Conservation (phyloP, 2,113 vertebrate genomes). For the Hassar affinis region DNA sequence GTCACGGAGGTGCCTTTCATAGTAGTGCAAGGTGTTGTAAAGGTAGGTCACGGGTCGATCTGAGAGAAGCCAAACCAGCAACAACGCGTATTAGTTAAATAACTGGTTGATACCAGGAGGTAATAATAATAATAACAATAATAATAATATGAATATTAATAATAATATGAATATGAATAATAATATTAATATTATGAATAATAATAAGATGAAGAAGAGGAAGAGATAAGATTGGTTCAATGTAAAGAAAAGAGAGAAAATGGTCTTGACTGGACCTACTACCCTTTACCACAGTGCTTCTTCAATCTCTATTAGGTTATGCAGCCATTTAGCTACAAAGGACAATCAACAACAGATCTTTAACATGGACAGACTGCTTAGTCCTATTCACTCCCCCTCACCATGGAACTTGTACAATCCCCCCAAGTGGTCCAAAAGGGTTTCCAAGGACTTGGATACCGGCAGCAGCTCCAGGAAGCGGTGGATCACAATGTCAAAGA, state of each 20-base stretch:
- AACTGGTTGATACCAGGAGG: neutral
- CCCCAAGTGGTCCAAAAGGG: slow-evolving; percentile 91
- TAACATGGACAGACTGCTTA: neutral
- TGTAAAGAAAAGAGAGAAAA: neutral
- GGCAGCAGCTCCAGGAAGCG: slow-evolving; percentile 96
- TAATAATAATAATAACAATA: neutral
- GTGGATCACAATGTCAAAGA: slow-evolving; percentile 98
- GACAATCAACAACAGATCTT: no score
- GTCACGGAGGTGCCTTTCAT: slow-evolving; percentile 89
- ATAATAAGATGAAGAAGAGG: no score
- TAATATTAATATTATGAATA: no score
- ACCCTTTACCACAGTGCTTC: neutral
- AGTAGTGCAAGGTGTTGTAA: slow-evolving; percentile 98
- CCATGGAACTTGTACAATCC: slow-evolving; percentile 98
- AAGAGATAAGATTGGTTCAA: neutral
- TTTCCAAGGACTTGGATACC: slow-evolving; percentile 96
- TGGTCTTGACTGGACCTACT: neutral
- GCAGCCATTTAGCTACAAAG: no score
- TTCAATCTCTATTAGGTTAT: neutral
- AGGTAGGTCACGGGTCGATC: slow-evolving; percentile 97
- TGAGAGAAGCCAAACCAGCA: slow-evolving; percentile 57
- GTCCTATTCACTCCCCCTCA: slow-evolving; percentile 60
- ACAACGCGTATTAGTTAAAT: neutral
- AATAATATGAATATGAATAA: no score
- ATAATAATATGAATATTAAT: no score